Percentiles rank a stretch among this genome's conserved stretches.
Conservation (phyloP, 2,888 invertebrate species). For the Acanthosepion esculentum region DNA sequence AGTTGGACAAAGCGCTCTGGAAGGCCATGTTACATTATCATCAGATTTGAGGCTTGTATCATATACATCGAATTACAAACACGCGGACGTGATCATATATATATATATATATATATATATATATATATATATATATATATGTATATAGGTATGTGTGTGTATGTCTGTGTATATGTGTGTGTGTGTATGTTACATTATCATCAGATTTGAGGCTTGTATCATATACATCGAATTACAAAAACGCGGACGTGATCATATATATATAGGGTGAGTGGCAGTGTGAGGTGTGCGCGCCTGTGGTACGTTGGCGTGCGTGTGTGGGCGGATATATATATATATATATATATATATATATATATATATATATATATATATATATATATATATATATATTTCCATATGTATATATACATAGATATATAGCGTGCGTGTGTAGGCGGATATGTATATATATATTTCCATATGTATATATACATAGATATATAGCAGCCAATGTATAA, state of each 20-base stretch:
- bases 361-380: not conserved
- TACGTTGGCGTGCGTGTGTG: not conserved
- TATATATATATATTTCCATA: not conserved
- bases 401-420: not conserved
- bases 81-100: not conserved
- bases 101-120: not conserved
- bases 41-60: too few species aligned
- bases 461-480: not conserved
- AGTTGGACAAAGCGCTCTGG: too few species aligned
- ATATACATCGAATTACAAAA: too few species aligned
- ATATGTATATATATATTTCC: not conserved
- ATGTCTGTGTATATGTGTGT: too few species aligned
- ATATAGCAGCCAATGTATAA: not conserved
- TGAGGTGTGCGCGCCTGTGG: too few species aligned
- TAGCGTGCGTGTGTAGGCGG: too few species aligned
- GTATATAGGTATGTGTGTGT: not conserved
- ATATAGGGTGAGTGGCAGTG: too few species aligned
- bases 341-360: not conserved
- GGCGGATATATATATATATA: not conserved
- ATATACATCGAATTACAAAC: not conserved
- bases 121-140: not conserved
- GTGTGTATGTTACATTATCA: too few species aligned
- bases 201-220: too few species aligned
- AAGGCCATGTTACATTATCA: too few species aligned
- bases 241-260: too few species aligned